Evolutionary conservation across 2,888 invertebrate genomes (phyloP).

Genomic region (Brachyopa scutellaris): DNA sequence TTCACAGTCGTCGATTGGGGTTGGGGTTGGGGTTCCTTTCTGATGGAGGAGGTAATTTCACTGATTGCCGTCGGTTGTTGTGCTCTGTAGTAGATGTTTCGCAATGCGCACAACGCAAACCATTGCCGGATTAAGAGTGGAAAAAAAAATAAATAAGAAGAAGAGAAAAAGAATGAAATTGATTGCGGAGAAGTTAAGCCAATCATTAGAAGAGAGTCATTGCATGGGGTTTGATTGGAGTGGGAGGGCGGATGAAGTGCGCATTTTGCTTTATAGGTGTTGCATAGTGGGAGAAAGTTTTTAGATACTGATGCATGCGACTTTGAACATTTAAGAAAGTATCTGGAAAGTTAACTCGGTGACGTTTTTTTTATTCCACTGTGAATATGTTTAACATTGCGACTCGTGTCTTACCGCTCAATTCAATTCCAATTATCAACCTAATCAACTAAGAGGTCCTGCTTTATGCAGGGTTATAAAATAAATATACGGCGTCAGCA

Average conservation of each 20-base stretch:
- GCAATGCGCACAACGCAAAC: constrained; percentile 71
- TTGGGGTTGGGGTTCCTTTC: constrained; percentile 59
- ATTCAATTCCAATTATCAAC: no score
- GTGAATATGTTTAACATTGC: no score
- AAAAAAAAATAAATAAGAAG: constrained; percentile 23
- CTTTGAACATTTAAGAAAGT: neutral
- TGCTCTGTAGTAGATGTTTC: constrained; percentile 68
- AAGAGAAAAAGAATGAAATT: constrained; percentile 54
- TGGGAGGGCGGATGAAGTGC: constrained; percentile 48
- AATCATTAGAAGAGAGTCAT: constrained; percentile 56
- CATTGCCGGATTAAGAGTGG: constrained; percentile 68
- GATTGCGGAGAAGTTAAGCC: constrained; percentile 70
- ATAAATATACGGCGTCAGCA: no score
- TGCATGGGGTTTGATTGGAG: constrained; percentile 38
- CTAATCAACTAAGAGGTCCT: no score
- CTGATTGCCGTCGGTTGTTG: constrained; percentile 70
- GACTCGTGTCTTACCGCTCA: no score
- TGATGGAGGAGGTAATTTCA: constrained; percentile 67
- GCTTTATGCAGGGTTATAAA: no score
- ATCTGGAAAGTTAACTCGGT: neutral
- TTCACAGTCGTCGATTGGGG: constrained; percentile 48
- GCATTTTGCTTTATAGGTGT: constrained; percentile 56
- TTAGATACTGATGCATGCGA: constrained; percentile 8
- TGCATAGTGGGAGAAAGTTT: constrained; percentile 33
- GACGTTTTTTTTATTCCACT: no score